A percentile compares a stretch with the other conserved stretches of the same genome.
phyloP scores from a whole-genome alignment of 2,797 vertebrate genomes.

The Protonibea diacanthus region DNA sequence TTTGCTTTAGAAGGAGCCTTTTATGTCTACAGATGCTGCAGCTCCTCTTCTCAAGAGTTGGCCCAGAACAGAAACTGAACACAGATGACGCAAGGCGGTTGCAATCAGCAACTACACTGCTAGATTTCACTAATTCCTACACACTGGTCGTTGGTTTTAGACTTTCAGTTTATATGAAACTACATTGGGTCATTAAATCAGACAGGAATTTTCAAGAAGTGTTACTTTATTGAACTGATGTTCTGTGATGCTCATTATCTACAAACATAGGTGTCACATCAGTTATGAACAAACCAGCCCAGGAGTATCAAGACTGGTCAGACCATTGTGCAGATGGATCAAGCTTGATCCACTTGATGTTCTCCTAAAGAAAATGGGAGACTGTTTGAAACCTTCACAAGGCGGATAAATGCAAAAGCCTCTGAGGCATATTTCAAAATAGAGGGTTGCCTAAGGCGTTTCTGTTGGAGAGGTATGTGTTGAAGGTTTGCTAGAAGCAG shows the following conservation, averaged over 20 bases:
- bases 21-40: too few relatives aligned
- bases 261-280: conserved; percentile 31
- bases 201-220: not conserved
- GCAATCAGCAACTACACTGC: too few relatives aligned
- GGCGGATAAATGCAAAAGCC: not conserved
- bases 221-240: conserved; percentile 46
- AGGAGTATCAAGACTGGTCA: not conserved
- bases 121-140: too few relatives aligned
- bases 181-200: conserved; percentile 18
- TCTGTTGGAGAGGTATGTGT: not conserved
- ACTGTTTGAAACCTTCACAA: conserved; percentile 3
- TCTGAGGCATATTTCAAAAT: conserved; percentile 3
- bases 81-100: too few relatives aligned
- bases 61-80: too few relatives aligned
- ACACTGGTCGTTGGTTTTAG: not conserved
- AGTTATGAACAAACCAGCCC: not conserved
- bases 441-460: conserved; percentile 4
- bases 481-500: not conserved
- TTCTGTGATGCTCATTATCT: conserved; percentile 31
- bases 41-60: too few relatives aligned
- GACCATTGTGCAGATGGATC: not conserved
- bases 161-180: conserved; percentile 6
- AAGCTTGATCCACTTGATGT: not conserved
- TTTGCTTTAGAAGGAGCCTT: too few relatives aligned
- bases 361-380: conserved; percentile 13